Base-by-base conservation (phyloP, 2,888 invertebrate species). In the Sisyra terminalis region DNA sequence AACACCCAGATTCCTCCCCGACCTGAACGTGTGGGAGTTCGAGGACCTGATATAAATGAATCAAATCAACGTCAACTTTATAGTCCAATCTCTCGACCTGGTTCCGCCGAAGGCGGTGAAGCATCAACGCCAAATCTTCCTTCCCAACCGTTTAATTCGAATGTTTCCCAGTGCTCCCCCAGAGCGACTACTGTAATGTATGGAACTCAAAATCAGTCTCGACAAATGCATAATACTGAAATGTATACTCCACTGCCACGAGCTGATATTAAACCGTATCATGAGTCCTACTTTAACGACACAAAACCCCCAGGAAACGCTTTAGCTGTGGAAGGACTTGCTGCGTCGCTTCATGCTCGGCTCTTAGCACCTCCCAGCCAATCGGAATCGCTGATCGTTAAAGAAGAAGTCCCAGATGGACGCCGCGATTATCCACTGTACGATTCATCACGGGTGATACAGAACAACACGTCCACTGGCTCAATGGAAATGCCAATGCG, bases 301-400 rank as follows among this genome's bases (percentile, higher is more conserved):
- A 70, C 70, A 17, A 71, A 72, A 48, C 64, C 71, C 55, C 55
- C 71, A 55, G 56, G 50, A 10, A 56, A 49, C 10, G 16, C 40
- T 14, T 11, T 43, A 17, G 37, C 43, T 4, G 43, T 43, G 8
- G 71, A 72, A 73, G 86, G 88, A 45, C 60, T 88, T 46, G 87
- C 88, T 16, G 87, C 86, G 40, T 84, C 84, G 43, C 62, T 87
- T 48, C 86, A 86, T 57, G 83, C 82, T 45, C 73, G 85, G 50
- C 81, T 86, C 50, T 67, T 86, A 43, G 75, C 75, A 37, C 70
- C 66, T 51, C 73, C 64, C 61, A 73, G 64, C 64, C 29, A n/a
- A 45, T 47, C 43, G 46, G 49, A 40, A 44, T 42, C 50, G 17
- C 57, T 56, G 14, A 60, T 61, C 29, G 42, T 44, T 4, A 63